phyloP scores from a whole-genome alignment of 2,797 vertebrate genomes.

The Premnoplex brunnescens region DNA sequence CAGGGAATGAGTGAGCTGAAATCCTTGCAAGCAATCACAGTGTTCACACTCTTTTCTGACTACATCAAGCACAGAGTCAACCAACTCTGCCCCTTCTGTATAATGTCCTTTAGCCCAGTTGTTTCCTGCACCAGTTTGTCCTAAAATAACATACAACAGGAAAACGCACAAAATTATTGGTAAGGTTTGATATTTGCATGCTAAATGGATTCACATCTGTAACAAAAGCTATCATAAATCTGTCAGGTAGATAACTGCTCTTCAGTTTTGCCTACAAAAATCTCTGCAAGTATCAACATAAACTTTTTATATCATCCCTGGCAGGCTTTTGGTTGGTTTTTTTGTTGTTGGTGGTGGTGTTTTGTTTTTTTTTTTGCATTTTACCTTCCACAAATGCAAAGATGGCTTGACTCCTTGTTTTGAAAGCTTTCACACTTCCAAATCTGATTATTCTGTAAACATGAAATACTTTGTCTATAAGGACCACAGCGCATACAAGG shows the following conservation, averaged over 20 bases:
- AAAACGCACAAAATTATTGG: background rate
- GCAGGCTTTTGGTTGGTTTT: background rate
- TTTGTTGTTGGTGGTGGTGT: no score
- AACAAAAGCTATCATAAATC: background rate
- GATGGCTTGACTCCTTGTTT: background rate
- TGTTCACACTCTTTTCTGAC: conserved; percentile 92
- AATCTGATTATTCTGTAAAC: background rate
- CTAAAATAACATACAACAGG: conserved; percentile 69
- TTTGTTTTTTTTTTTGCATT: background rate
- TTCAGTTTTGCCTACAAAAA: background rate
- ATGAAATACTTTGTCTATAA: background rate
- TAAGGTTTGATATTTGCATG: background rate
- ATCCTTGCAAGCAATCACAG: conserved; percentile 93
- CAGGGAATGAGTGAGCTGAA: conserved; percentile 94
- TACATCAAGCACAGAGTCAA: conserved; percentile 89
- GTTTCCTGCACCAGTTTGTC: conserved; percentile 95
- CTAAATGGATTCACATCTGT: background rate
- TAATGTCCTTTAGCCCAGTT: conserved; percentile 98
- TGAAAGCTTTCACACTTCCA: background rate
- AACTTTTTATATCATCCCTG: background rate
- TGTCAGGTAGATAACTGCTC: background rate
- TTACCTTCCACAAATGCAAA: background rate
- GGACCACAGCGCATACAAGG: background rate
- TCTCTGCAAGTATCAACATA: background rate
- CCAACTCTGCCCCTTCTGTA: conserved; percentile 93